phyloP scores from a whole-genome alignment of 2,113 vertebrate species.

The Chaetops frenatus region DNA sequence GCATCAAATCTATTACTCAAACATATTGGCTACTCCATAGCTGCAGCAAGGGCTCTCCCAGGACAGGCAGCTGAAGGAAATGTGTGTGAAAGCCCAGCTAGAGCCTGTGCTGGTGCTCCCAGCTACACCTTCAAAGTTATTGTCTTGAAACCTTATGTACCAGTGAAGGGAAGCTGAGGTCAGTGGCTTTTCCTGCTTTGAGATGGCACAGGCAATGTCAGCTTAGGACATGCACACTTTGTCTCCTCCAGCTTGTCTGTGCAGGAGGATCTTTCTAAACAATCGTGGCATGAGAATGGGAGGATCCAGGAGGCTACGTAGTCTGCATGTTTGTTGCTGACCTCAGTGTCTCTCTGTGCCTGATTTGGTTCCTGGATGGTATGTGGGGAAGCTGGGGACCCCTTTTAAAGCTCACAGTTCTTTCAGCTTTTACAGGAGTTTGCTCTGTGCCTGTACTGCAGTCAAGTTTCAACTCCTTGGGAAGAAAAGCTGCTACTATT shows the following conservation, averaged over 20 bases:
- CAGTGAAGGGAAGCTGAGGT: neutral
- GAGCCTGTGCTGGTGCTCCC: neutral
- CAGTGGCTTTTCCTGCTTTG: neutral
- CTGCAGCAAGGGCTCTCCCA: neutral
- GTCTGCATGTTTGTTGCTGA: neutral
- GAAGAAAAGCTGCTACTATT: neutral
- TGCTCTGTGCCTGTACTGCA: neutral
- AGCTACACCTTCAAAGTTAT: neutral
- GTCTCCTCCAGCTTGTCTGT: neutral
- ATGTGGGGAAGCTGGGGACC: neutral
- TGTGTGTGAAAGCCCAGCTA: neutral
- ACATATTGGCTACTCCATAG: neutral
- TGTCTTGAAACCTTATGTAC: neutral
- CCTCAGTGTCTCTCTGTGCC: neutral
- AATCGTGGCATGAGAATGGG: neutral
- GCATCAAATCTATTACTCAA: neutral
- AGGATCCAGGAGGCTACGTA: neutral
- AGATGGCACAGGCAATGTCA: neutral
- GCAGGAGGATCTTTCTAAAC: neutral
- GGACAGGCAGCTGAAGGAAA: neutral
- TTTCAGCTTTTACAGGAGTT: neutral
- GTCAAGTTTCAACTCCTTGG: neutral
- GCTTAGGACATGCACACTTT: neutral
- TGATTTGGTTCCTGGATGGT: neutral
- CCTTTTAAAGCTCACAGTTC: neutral